Evolutionary conservation across 1,140 invertebrate genomes (phyloP).

Genomic region (Drosophila simulans): DNA sequence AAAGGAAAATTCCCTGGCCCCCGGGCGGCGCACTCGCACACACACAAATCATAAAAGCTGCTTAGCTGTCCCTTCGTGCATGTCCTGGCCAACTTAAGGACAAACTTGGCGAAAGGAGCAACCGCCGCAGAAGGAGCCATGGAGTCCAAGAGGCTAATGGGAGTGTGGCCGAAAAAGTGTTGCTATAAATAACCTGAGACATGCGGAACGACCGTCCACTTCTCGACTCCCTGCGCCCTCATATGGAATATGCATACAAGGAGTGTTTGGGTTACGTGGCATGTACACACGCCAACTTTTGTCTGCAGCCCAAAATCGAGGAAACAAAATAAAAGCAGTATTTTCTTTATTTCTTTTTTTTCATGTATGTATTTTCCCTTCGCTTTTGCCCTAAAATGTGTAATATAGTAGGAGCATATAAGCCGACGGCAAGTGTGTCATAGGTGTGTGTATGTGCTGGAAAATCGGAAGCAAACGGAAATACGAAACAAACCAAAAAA

Average conservation of each 20-base stretch:
- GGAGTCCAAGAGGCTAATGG: constrained; percentile 35
- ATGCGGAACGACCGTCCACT: constrained; percentile 11
- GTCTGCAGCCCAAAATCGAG: constrained; percentile 70
- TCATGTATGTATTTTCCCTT: constrained; percentile 8
- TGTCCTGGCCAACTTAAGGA: constrained; percentile 55
- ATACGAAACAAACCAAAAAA: constrained; percentile 48
- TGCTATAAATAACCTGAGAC: constrained; percentile 78
- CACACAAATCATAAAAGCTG: constrained; percentile 63
- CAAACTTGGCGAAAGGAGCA: constrained; percentile 61
- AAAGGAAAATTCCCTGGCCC: constrained; percentile 57
- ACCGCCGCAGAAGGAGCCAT: constrained; percentile 26
- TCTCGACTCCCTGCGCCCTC: neutral
- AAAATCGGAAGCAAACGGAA: constrained; percentile 30
- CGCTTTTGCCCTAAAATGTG: constrained; percentile 16
- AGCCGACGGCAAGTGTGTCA: constrained; percentile 65
- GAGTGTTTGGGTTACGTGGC: constrained; percentile 34
- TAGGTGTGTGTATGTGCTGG: constrained; percentile 27
- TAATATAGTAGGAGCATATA: constrained; percentile 22
- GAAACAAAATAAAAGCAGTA: constrained; percentile 66
- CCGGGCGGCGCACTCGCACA: constrained; percentile 17
- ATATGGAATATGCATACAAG: constrained; percentile 34
- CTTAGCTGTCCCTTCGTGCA: constrained; percentile 59
- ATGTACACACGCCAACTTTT: constrained; percentile 65
- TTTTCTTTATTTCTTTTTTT: constrained; percentile 25
- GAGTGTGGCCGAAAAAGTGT: constrained; percentile 68